Conservation (phyloP, 2,797 vertebrate genomes). For the Trachops cirrhosus region DNA sequence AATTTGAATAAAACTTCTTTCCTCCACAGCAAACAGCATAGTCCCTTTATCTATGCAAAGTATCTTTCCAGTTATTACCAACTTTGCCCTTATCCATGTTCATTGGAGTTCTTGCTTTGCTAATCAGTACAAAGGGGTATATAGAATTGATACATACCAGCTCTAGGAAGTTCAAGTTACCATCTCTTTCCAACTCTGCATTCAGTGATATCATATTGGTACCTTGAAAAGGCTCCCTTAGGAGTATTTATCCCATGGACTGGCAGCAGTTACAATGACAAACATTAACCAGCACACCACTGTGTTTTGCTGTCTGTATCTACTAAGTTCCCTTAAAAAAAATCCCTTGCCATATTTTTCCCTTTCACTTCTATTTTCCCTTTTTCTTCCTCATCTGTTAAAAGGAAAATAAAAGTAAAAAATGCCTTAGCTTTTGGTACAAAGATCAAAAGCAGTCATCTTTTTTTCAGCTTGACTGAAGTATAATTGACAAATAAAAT, state of each 20-base stretch:
- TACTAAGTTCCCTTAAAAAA: background rate
- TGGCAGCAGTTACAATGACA: background rate
- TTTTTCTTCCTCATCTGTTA: background rate
- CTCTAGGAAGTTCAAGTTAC: background rate
- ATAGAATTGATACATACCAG: background rate
- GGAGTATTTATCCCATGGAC: background rate
- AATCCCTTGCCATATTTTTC: background rate
- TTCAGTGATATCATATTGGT: background rate
- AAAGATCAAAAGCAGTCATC: slow-evolving; percentile 8
- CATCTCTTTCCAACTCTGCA: background rate
- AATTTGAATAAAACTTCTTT: background rate
- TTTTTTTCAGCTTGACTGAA: background rate
- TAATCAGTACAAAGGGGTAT: background rate
- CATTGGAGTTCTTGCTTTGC: background rate
- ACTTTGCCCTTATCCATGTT: background rate
- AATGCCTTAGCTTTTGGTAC: background rate
- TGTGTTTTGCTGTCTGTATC: background rate
- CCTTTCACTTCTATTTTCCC: background rate
- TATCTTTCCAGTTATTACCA: background rate
- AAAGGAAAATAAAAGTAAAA: slow-evolving; percentile 1
- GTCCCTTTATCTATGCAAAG: background rate
- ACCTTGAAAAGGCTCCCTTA: background rate
- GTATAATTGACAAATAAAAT: background rate
- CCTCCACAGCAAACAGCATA: background rate
- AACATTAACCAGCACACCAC: background rate